Base-by-base conservation (phyloP, 2,888 invertebrate genomes). In the Drosophila niveifrons region DNA sequence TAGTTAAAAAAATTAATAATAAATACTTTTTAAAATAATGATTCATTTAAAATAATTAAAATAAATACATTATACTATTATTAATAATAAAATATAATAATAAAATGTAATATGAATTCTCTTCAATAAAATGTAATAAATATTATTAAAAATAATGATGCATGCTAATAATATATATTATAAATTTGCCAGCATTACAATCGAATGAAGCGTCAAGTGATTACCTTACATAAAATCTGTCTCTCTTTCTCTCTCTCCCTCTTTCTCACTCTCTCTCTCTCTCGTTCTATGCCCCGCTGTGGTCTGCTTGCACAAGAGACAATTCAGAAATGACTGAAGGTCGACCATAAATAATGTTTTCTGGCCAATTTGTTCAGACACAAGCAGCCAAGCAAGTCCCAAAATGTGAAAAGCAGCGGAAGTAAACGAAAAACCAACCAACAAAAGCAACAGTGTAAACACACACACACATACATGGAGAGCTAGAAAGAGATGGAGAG, bases 331-430 rank as follows among this genome's bases (percentile, higher is more conserved):
- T 17, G 43, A 7, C 6, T 11, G 13, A 61, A 61, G 44, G 47
- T 66, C 28, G 39, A 62, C 44, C 41, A 62, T 77, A 66, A 75
- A 63, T 77, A 57, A 75, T 59, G 51, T 52, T 55, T 66, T 44
- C 57, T 47, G 56, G 41, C 51, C 66, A 71, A 65, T 71, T 71
- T 71, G 55, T 65, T 31, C 18, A 3, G 31, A 39, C 28, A 41
- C 36, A 63, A 57, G n/a, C 18, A 47, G 46, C 52, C 31, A 53
- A 18, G 18, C 18, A 46, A 6, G 18, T 10, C 18, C 44, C 9
- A 17, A 53, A 41, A 55, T 44, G n/a, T 31, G n/a, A 10, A 55
- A 44, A 44, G 43, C 43, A 9, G 36, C 29, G 52, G 52, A 46
- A 58, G 47, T 43, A 36, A 48, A 58, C 28, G 10, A 8, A 44